phyloP scores from a whole-genome alignment of 2,888 invertebrate species.

The Euspilapteryx auroguttella region DNA sequence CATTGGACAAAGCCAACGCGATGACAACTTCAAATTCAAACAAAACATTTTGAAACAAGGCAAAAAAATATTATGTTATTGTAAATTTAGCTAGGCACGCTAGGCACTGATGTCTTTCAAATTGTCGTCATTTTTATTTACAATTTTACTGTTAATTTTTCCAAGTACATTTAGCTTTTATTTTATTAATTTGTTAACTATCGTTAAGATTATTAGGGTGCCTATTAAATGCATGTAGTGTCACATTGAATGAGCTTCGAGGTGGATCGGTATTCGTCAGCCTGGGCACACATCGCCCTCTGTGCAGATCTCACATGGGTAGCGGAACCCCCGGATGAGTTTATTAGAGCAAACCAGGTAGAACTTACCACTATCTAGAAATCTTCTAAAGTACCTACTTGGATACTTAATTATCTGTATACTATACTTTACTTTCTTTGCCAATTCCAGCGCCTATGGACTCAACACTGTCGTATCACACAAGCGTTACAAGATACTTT shows the following conservation, averaged over 20 bases:
- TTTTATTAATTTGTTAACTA: constrained; percentile 43
- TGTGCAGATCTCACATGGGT: constrained; percentile 57
- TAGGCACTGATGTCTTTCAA: constrained; percentile 53
- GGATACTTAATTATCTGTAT: neutral
- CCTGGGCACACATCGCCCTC: constrained; percentile 56
- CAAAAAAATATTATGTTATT: constrained; percentile 54
- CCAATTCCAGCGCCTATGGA: constrained; percentile 48
- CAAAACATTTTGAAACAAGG: constrained; percentile 46
- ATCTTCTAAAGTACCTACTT: neutral
- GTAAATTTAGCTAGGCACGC: constrained; percentile 47
- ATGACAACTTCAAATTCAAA: constrained; percentile 50
- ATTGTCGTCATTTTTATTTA: constrained; percentile 53
- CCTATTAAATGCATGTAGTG: constrained; percentile 39
- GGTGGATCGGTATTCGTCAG: constrained; percentile 47
- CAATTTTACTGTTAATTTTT: constrained; percentile 48
- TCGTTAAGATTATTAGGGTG: constrained; percentile 33
- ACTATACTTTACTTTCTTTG: constrained; percentile 5
- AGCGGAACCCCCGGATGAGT: constrained; percentile 49
- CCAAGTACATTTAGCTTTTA: constrained; percentile 46
- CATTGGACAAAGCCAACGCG: constrained; percentile 49
- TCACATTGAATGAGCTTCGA: constrained; percentile 60
- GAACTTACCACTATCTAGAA: no score
- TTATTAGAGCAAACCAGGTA: constrained; percentile 53
- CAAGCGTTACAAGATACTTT: constrained; percentile 40
- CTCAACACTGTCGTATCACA: constrained; percentile 43